Conservation (phyloP, 2,113 vertebrate genomes). For the Fulmarus glacialis region DNA sequence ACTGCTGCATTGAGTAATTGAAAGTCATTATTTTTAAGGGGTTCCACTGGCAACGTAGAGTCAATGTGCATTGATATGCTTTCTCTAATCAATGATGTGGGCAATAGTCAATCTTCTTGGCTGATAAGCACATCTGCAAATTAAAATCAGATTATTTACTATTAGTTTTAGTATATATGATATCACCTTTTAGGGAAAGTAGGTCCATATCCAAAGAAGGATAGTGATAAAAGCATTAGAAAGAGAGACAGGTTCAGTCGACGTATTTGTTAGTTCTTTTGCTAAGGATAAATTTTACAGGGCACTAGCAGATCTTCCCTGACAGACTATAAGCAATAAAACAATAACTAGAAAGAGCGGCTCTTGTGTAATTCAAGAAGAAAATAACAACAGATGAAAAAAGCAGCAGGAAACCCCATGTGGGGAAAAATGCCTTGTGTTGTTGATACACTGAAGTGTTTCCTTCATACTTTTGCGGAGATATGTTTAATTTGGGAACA, state of each 20-base stretch:
- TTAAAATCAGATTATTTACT: neutral
- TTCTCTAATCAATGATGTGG: conserved; percentile 3
- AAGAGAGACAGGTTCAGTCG: neutral
- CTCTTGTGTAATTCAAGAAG: conserved; percentile 1
- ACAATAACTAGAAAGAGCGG: conserved; percentile 28
- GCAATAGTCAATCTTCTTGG: neutral
- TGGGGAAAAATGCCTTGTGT: neutral
- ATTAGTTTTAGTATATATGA: fast-evolving
- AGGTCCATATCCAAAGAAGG: neutral
- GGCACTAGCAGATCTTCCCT: neutral
- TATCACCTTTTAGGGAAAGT: neutral
- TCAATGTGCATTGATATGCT: neutral
- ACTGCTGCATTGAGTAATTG: conserved; percentile 11
- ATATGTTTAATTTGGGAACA: neutral
- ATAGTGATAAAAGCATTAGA: neutral
- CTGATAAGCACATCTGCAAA: neutral
- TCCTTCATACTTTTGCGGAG: neutral
- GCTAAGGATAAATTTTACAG: neutral
- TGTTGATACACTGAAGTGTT: neutral
- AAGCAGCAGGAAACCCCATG: neutral
- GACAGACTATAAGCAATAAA: neutral
- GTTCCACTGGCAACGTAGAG: neutral
- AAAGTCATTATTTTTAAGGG: conserved; percentile 40
- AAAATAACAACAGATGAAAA: conserved; percentile 42
- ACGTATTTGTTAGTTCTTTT: neutral